Conservation (phyloP, 2,888 invertebrate genomes). For the Agelastica alni region DNA sequence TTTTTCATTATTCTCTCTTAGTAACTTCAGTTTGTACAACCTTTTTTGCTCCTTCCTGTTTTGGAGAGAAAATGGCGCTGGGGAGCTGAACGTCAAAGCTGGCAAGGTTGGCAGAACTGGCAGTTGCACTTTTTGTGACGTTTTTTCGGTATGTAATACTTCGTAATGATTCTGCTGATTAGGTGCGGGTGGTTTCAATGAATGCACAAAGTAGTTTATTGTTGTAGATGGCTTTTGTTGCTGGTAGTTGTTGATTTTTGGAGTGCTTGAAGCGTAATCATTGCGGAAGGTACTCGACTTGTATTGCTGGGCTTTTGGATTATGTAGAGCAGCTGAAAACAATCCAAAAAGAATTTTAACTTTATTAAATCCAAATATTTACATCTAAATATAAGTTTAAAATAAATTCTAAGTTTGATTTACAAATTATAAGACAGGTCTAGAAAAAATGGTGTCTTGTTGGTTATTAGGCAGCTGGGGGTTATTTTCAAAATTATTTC, state of each 20-base stretch:
- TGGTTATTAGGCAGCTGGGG: too few species aligned
- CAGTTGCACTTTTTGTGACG: slow-evolving; percentile 50
- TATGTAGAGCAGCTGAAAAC: slow-evolving; percentile 24
- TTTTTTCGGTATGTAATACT: slow-evolving; percentile 46
- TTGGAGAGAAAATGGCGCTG: slow-evolving; percentile 52
- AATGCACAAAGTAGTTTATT: slow-evolving; percentile 30
- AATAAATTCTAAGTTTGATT: too few species aligned
- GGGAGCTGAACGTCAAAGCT: slow-evolving; percentile 54
- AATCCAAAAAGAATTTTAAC: neutral
- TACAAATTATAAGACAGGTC: too few species aligned
- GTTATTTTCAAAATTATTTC: too few species aligned
- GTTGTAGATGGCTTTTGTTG: slow-evolving; percentile 20
- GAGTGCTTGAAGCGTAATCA: slow-evolving; percentile 22
- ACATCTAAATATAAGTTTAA: too few species aligned
- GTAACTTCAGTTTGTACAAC: too few species aligned
- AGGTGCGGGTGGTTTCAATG: slow-evolving; percentile 34
- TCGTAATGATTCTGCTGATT: slow-evolving; percentile 38
- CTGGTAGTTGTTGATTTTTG: slow-evolving; percentile 16
- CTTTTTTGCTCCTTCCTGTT: slow-evolving; percentile 52
- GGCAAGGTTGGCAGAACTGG: slow-evolving; percentile 52
- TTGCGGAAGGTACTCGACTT: slow-evolving; percentile 29
- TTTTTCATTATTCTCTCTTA: too few species aligned
- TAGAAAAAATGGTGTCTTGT: too few species aligned
- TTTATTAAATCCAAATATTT: too few species aligned
- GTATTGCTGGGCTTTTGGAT: slow-evolving; percentile 25